Base-by-base conservation (phyloP, 92 coral and sea anemone genomes). In the Epizoanthus illoricatus region DNA sequence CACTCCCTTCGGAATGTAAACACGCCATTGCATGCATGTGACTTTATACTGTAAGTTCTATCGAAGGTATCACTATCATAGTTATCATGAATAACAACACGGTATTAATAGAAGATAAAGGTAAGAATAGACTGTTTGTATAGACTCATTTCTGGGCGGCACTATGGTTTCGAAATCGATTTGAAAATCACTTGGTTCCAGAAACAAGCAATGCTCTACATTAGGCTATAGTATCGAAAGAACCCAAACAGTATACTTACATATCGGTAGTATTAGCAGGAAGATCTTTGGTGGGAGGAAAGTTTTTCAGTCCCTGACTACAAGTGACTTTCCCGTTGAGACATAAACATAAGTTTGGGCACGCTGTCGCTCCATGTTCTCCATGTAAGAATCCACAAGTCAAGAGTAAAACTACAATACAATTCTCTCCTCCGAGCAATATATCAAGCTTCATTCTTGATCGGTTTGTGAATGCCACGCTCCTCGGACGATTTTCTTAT, bases 191-290 rank as follows among this genome's bases (percentile, higher is more conserved):
- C 56, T 6, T 45, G 52, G 52, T 45, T 36, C 73, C 1, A 68
- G 12, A 39, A 68, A 4, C 49, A 16, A 9, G 49, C 71, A 28
- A 20, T 52, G 15, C 56, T n/a, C n/a, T n/a, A n/a, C n/a, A n/a
- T n/a, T n/a, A n/a, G n/a, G n/a, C n/a, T 52, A 52, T 52, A 52
- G 15, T 28, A 41, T 15, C 5, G 42, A 13, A 43, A 13, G 7
- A 39, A 0, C 19, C 16, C 49, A 16, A 74, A 8, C 21, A 75
- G 15, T 17, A 42, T 20, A 78, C 82, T 78, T 63, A 78, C 82
- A 78, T 62, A 41, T 78, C 60, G 55, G 82, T 78, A 43, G 82
- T 78, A 43, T 78, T 78, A 58, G 20, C 23, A 47, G 82, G 82
- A 61, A 78, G n/a, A 0, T 63, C 71, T 59, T 0, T 1, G 20